Evolutionary conservation across 2,797 vertebrate genomes (phyloP).

Genomic region (Spinibarbus caldwelli): DNA sequence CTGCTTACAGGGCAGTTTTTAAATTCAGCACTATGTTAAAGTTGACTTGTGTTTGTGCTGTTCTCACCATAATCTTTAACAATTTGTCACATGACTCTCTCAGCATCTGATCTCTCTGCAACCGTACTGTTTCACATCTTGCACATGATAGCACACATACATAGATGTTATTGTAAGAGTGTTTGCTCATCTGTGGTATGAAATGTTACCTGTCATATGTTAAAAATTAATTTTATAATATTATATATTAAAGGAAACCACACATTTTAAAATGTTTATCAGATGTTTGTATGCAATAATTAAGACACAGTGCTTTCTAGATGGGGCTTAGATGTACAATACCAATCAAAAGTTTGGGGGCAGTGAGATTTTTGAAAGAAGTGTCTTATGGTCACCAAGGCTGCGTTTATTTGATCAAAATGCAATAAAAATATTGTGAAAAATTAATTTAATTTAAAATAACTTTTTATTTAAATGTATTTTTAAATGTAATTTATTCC

Average conservation of each 20-base stretch:
- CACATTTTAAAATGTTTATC: too few relatives aligned
- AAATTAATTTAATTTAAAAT: not conserved
- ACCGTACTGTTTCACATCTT: not conserved
- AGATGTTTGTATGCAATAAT: not conserved
- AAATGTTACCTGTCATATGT: not conserved
- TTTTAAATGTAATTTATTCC: not conserved
- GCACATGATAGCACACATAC: not conserved
- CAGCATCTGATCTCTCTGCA: not conserved
- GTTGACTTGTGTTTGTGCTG: not conserved
- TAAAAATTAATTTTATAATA: not conserved
- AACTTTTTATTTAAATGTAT: not conserved
- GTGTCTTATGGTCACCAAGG: not conserved
- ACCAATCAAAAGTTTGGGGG: not conserved
- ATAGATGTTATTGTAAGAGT: not conserved
- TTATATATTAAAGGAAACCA: not conserved
- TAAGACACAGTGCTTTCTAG: not conserved
- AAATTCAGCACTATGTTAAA: not conserved
- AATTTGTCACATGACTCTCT: not conserved
- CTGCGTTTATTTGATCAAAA: not conserved
- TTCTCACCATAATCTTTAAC: constrained; percentile 17
- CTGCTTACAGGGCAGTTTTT: constrained; percentile 6
- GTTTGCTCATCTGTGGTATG: not conserved
- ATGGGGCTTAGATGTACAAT: too few relatives aligned
- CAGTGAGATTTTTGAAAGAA: not conserved
- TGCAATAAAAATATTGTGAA: not conserved